Base-by-base conservation (phyloP, 2,888 invertebrate species). In the Eristalinus aeneus region DNA sequence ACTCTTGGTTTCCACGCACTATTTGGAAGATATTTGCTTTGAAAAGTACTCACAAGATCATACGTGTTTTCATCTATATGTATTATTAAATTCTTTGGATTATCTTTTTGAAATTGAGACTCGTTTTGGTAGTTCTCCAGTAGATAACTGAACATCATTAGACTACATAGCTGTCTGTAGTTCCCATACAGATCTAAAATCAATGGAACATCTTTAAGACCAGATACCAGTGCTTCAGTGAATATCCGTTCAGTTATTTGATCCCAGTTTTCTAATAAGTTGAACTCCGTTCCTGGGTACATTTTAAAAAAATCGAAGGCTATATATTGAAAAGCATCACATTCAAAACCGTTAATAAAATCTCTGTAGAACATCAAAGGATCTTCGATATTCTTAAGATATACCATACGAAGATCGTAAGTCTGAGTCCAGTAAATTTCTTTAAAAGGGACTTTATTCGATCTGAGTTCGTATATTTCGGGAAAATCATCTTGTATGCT, bases 301-400 rank as follows among this genome's bases (percentile, higher is more conserved):
- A 80, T 80, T 46, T n/a, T n/a, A n/a, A n/a, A n/a, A n/a, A 80
- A 80, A 11, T 80, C 80, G 58, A 64, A 20, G 11, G 69, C 69
- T 0, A 80, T 11, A 9, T 69, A 16, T 34, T 58, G 20, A 8
- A 27, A 23, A 2, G 11, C n/a, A 34, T 34, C 63, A 0, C 39
- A 11, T 3, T n/a, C 9, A 0, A 11, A 23, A 0, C 1, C n/a
- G 1, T 23, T 39, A 11, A 74, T 64, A 9, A 64, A 69, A 3
- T 69, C 58, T 12, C 58, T 20, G 11, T 64, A 75, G 11, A 74
- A 80, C 0, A 9, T 10, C 10, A 64, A 2, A 0, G 64, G 69
- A 11, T 58, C 4, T 12, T 46, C 1, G 8, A 34, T 58, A 1
- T 58, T 16, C 3, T 31, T 4, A 23, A 60, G 2, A 31, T 69